Evolutionary conservation across 2,888 invertebrate species (phyloP).

Genomic region (Lymantria dispar): DNA sequence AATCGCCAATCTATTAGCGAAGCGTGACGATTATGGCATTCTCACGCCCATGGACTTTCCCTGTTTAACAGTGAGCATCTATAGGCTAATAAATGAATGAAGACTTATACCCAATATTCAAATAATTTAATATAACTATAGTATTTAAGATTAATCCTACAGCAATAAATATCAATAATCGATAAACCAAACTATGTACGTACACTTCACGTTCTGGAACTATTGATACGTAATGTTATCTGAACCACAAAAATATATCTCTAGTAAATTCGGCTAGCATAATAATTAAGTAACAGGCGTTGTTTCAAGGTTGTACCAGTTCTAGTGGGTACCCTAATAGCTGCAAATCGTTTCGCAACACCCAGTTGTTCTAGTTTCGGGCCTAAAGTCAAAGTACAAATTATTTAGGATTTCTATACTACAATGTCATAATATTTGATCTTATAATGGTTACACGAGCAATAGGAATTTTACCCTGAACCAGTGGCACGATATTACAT

Average conservation of each 20-base stretch:
- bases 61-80: too few species aligned
- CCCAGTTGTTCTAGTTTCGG: conserved; percentile 63
- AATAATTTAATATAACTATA: neutral
- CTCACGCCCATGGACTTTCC: too few species aligned
- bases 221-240: conserved; percentile 32
- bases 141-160: conserved; percentile 4
- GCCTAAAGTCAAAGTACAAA: conserved; percentile 73
- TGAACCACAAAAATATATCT: conserved; percentile 54
- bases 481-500: conserved; percentile 26
- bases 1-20: too few species aligned
- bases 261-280: conserved; percentile 75
- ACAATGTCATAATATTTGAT: conserved; percentile 61
- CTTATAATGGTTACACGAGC: conserved; percentile 45
- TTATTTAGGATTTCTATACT: conserved; percentile 67
- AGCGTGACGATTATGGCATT: too few species aligned
- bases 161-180: conserved; percentile 11
- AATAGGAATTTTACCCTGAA: conserved; percentile 51
- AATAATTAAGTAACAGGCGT: conserved; percentile 81
- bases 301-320: conserved; percentile 67
- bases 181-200: conserved; percentile 22
- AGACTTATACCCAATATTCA: too few species aligned
- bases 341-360: conserved; percentile 53
- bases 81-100: too few species aligned
- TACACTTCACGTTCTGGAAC: conserved; percentile 22
- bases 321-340: conserved; percentile 68